phyloP scores from a whole-genome alignment of 2,797 vertebrate species.

The Tadarida brasiliensis region DNA sequence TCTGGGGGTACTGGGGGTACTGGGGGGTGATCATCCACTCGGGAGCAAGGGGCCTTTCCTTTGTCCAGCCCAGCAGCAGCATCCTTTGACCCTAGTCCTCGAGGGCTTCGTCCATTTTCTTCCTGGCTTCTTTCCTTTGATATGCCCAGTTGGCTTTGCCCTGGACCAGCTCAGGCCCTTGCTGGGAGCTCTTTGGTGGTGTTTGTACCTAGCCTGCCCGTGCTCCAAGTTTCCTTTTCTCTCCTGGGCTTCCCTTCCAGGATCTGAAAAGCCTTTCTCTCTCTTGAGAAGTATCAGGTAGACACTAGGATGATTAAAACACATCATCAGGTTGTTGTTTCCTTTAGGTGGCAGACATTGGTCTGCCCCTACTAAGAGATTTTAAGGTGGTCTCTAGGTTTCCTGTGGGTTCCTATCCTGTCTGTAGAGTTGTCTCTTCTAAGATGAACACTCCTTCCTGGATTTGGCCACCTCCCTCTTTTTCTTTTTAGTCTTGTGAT shows the following conservation, averaged over 20 bases:
- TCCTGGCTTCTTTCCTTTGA: neutral
- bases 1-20: accelerated
- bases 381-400: neutral
- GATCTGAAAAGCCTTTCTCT: neutral
- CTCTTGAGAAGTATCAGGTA: neutral
- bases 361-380: neutral
- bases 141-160: neutral
- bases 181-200: neutral
- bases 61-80: neutral
- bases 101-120: neutral
- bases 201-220: neutral
- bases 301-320: neutral
- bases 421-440: neutral
- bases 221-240: neutral
- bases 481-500: neutral
- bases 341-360: neutral
- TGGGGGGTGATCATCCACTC: neutral
- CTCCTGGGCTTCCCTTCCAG: neutral
- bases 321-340: neutral
- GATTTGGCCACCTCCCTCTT: neutral
- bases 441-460: neutral
- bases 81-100: neutral
- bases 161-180: neutral
- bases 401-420: neutral
- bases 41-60: neutral